phyloP scores from a whole-genome alignment of 2,888 invertebrate genomes.

The Clusia tigrina region DNA sequence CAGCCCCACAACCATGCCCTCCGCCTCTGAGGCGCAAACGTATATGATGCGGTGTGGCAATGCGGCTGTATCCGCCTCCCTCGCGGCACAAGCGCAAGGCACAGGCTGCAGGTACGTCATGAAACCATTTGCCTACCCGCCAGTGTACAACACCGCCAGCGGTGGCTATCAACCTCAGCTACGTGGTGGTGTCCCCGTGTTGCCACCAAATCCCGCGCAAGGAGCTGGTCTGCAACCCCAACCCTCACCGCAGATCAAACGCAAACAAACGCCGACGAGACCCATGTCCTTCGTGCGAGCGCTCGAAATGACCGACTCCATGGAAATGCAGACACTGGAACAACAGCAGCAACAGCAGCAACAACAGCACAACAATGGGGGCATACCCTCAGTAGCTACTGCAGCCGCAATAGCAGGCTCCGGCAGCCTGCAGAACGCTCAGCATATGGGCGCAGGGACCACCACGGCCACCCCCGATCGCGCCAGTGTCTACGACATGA shows the following conservation, averaged over 20 bases:
- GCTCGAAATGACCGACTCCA: conserved; percentile 86
- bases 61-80: conserved; percentile 34
- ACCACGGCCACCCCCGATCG: conserved; percentile 79
- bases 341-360: conserved; percentile 58
- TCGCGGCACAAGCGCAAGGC: conserved; percentile 11
- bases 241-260: conserved; percentile 69
- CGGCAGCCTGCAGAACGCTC: conserved; percentile 36
- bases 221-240: conserved; percentile 51
- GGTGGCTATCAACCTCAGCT: conserved; percentile 70
- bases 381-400: conserved; percentile 35
- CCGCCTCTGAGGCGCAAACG: conserved; percentile 53
- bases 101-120: conserved; percentile 32
- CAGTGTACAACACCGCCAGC: conserved; percentile 29
- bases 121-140: conserved; percentile 31
- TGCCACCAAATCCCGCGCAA: conserved; percentile 67
- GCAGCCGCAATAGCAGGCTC: conserved; percentile 33
- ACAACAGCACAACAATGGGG: conserved; percentile 40
- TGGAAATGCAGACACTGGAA: conserved; percentile 75
- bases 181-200: conserved; percentile 75
- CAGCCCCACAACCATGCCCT: conserved; percentile 71
- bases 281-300: conserved; percentile 91
- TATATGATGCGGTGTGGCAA: conserved; percentile 59
- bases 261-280: conserved; percentile 68
- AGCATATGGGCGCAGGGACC: conserved; percentile 59
- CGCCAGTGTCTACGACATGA: conserved; percentile 92